Evolutionary conservation across 1,140 invertebrate species (phyloP), one percentile per base, ranked within the genome.

Genomic region (Capitella teleta): DNA sequence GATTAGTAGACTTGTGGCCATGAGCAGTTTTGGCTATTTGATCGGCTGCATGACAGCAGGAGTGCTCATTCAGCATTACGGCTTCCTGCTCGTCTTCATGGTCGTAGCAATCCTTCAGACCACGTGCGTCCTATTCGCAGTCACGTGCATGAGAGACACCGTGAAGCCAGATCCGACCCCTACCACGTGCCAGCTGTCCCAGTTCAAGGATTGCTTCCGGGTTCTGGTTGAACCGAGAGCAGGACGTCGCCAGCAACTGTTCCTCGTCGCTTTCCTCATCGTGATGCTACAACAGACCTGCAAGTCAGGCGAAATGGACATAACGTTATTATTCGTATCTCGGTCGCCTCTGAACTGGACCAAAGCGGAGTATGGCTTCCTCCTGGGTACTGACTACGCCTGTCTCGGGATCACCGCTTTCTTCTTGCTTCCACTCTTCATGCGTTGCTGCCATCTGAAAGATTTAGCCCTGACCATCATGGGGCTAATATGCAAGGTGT

Each of bases 11-110:
- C 54, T 71, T 1, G 48, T 70, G 28, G 64, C 63, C 4, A 71
- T 70, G 64, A 70, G 63, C 43, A 68, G 65, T 45, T 66, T 71
- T 37, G 68, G 68, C n/a, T 51, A 64, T 10, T 66, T 67, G 45
- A 53, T 57, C 18, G 67, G 67, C 1, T 68, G 65, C 0, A 54
- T 68, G 12, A 51, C 67, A 21, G 61, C 62, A 2, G 67, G 66
- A 1, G 28, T 60, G 2, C 49, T 67, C 5, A 57, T 64, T 32
- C 61, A 66, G 36, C 41, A 50, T 2, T 51, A 57, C 10, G 54
- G 57, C 36, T 47, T 69, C 8, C 42, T 57, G 2, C 53, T 53
- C 14, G 59, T 66, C 0, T 61, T 68, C 34, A 57, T 51, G 28
- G 49, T 56, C 2, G 58, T 67, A 4, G 52, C 59, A 14, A 21